Evolutionary conservation across 2,888 invertebrate species (phyloP).

Genomic region (Altica lythri): DNA sequence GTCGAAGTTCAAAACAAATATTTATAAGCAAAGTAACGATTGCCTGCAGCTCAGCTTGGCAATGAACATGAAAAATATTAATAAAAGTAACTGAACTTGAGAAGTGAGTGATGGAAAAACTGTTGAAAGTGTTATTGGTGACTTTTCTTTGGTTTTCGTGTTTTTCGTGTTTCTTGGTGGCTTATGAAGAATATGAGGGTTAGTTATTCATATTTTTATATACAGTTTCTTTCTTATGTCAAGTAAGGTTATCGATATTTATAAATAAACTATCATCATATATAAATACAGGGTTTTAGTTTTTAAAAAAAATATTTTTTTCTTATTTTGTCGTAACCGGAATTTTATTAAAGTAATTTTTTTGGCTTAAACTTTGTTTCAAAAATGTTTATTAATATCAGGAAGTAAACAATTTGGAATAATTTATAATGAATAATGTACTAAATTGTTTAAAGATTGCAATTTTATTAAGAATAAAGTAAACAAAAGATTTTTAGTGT

Average conservation of each 20-base stretch:
- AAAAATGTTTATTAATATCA: no score
- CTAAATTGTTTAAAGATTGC: no score
- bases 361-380: no score
- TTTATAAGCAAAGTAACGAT: background rate
- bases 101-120: slow-evolving; percentile 22
- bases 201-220: background rate
- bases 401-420: no score
- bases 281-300: no score
- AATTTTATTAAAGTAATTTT: no score
- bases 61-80: slow-evolving; percentile 24
- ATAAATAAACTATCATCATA: no score
- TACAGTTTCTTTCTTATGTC: background rate
- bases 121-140: background rate
- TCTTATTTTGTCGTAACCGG: no score
- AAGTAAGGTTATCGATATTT: background rate
- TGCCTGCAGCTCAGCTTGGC: slow-evolving; percentile 12
- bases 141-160: slow-evolving; percentile 5
- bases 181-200: slow-evolving; percentile 9
- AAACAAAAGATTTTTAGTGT: no score
- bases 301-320: no score
- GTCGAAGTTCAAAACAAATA: slow-evolving; percentile 9
- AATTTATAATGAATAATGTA: no score
- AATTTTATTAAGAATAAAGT: no score
- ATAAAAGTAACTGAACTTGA: background rate
- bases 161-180: background rate